Base-by-base conservation (phyloP, 2,888 invertebrate species). In the Cerastoderma edule region DNA sequence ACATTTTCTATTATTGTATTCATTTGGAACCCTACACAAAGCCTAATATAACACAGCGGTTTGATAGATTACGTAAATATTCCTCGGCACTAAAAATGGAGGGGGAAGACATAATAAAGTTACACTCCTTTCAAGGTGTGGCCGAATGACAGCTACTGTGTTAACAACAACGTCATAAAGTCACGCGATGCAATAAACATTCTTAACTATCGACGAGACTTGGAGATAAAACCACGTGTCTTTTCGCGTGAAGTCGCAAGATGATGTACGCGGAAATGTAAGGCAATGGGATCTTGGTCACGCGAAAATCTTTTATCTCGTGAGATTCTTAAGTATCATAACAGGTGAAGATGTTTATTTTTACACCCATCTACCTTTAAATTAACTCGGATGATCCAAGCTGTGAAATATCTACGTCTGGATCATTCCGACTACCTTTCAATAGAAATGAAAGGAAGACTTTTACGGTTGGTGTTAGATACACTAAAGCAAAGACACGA, bases 121-220 rank as follows among this genome's bases (percentile, higher is more conserved):
- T 35, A 24, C 22, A 13, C 4, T 8, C 6, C 8, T 60, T 8
- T 39, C n/a, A 60, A 60, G 60, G 60, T 60, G 60, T 60, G 60
- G 22, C 60, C n/a, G 39, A 24, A 16, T 39, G 33, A 39, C 24
- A 22, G 33, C 19, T 60, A 24, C 33, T 27, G 60, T 60, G 60
- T 39, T n/a, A n/a, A n/a, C 60, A 39, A 24, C n/a, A 60, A 60
- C 60, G 60, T n/a, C 35, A 39, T 60, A 60, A 33, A 39, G 60
- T 60, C 60, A 60, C 60, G 60, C 60, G 60, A 60, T 39, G 60
- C 22, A 39, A 19, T 60, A 39, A 39, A 57, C 33, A 19, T 28
- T 57, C 57, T 57, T 57, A 16, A 39, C 10, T 39, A 39, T 16
- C 39, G 16, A 16, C 28, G 30, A 30, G n/a, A 56, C 10, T 19